Percentiles rank a stretch among this genome's conserved stretches.
phyloP scores from a whole-genome alignment of 2,888 invertebrate genomes.

The Vanessa cardui region DNA sequence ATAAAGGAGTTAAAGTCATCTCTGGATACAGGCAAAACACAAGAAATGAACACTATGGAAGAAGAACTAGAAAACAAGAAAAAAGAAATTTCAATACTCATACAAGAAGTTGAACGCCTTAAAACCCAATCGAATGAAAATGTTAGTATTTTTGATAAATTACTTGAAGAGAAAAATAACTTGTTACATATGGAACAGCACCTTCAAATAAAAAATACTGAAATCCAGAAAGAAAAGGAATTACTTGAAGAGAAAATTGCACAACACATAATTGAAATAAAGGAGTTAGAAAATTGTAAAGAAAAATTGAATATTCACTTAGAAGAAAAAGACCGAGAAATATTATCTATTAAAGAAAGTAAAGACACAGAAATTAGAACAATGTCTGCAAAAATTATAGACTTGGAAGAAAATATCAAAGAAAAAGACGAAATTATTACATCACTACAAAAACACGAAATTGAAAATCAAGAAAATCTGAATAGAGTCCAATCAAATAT shows the following conservation, averaged over 20 bases:
- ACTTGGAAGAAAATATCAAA: conserved; percentile 49
- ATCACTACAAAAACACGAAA: conserved; percentile 47
- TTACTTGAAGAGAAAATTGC: conserved; percentile 32
- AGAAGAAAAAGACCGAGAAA: conserved; percentile 43
- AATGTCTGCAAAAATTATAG: conserved; percentile 44
- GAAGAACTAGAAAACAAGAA: conserved; percentile 50
- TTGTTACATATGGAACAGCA: conserved; percentile 44
- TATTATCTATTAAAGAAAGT: conserved; percentile 44
- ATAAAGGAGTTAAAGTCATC: conserved; percentile 54
- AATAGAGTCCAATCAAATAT: conserved; percentile 50
- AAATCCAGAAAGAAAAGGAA: conserved; percentile 24
- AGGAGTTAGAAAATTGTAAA: conserved; percentile 49
- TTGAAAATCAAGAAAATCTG: conserved; percentile 49
- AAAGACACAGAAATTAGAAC: conserved; percentile 46
- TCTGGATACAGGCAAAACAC: conserved; percentile 31
- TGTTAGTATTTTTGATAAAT: conserved; percentile 48
- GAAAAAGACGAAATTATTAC: conserved; percentile 51
- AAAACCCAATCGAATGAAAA: conserved; percentile 50
- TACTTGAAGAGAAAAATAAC: conserved; percentile 49
- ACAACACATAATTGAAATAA: conserved; percentile 43
- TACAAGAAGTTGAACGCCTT: conserved; percentile 48
- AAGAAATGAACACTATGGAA: conserved; percentile 37
- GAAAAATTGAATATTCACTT: conserved; percentile 45
- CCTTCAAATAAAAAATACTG: conserved; percentile 47
- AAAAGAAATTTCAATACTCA: conserved; percentile 49